These are phyloP conservation scores for Alectoris magna DNA, from an alignment of 2,797 vertebrate genomes.

Conservation along the genomic window DNA sequence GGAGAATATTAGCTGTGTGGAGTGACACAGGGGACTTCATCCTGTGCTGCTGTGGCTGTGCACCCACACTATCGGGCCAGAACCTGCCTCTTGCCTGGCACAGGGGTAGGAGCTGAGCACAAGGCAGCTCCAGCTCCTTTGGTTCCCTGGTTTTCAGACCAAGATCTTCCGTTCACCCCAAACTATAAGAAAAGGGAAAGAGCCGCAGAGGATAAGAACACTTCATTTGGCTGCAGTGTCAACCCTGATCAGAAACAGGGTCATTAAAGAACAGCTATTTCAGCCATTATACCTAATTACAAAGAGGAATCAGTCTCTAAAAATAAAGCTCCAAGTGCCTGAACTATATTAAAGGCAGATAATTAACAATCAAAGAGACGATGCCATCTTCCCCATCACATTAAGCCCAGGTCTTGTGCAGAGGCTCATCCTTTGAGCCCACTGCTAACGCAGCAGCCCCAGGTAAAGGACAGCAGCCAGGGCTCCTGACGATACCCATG, in stretches of 20 bases:
- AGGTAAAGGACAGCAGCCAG: neutral
- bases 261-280: constrained; percentile 47
- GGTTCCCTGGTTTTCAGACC: neutral
- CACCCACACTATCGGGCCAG: neutral
- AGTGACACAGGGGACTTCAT: neutral
- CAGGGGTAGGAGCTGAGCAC: neutral
- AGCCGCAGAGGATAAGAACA: neutral
- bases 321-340: constrained; percentile 40
- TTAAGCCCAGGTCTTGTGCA: accelerated
- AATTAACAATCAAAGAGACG: constrained; percentile 40
- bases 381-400: neutral
- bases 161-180: neutral
- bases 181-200: neutral
- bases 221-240: neutral
- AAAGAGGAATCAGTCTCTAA: constrained; percentile 39
- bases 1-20: neutral
- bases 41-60: neutral
- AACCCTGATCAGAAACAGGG: constrained; percentile 34
- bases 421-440: neutral
- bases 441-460: accelerated
- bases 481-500: neutral
- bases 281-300: constrained; percentile 51
- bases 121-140: neutral
- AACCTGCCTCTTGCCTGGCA: neutral
- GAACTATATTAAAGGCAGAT: constrained; percentile 38